Evolutionary conservation across 1,140 invertebrate genomes (phyloP), one percentile per base, ranked within the genome.

Genomic region (Drosophila serrata): DNA sequence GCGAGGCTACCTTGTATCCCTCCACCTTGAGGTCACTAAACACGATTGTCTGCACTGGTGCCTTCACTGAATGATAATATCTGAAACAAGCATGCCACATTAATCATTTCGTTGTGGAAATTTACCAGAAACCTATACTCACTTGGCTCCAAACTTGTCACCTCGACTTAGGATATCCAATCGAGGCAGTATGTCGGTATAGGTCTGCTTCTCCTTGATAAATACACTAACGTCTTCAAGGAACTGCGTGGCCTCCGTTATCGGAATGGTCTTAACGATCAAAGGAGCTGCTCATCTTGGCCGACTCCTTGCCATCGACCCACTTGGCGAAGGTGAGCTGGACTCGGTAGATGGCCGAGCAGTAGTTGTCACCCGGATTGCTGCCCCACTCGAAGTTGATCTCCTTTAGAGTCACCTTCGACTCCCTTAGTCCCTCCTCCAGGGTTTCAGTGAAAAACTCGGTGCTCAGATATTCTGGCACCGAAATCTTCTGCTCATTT

Each of bases 61-160:
- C 31, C 64, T 92, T 92, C 0, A 90, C 51, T 2, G 91, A 82
- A 60, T 92, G 88, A 82, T 93, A 95, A n/a, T 94, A 95, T 17
- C 93, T 84, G 35, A 64, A 12, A 43, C 3, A 8, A 37, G 8
- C 19, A 35, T 9, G 19, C 6, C 19, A 42, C 8, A 15, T 11
- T 11, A n/a, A 5, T 31, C 17, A 4, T 57, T 35, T 27, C 8
- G 8, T 29, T 9, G 8, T 61, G 4, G 37, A n/a, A n/a, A 46
- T 13, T 24, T 17, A 45, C 12, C 33, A 9, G 27, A 11, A 17
- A 31, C 11, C 7, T n/a, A 46, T 13, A 46, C 82, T 79, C 40
- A 92, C 90, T 81, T 86, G 17, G 91, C 86, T 11, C 86, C 82
- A 31, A 92, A 92, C 37, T 43, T 77, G 13, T 82, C 67, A 15